Evolutionary conservation across 2,888 invertebrate genomes (phyloP).

Genomic region (Oligia strigilis): DNA sequence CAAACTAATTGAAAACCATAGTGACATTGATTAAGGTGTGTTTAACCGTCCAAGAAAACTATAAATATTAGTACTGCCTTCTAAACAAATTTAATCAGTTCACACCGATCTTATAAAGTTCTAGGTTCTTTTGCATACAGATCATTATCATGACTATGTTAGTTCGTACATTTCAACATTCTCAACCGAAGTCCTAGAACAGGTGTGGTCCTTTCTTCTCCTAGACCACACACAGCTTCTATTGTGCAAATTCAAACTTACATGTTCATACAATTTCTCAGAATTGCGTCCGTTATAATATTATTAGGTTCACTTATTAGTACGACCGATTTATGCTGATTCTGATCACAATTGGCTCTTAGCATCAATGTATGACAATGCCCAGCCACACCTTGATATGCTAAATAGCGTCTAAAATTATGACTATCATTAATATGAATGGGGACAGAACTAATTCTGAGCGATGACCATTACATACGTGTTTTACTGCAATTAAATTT

Average conservation of each 20-base stretch:
- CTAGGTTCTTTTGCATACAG: background rate
- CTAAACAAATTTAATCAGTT: background rate
- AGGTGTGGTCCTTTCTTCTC: conserved; percentile 17
- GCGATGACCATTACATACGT: conserved; percentile 33
- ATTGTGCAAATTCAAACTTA: conserved; percentile 20
- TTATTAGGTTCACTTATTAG: conserved; percentile 52
- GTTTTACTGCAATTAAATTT: conserved; percentile 18
- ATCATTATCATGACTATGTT: conserved; percentile 4
- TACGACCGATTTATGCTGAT: conserved; percentile 44
- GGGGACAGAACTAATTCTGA: conserved; percentile 26
- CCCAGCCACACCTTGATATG: conserved; percentile 56
- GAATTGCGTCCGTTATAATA: conserved; percentile 25
- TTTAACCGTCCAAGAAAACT: background rate
- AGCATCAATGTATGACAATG: conserved; percentile 60
- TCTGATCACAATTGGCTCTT: conserved; percentile 59
- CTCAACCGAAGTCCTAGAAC: background rate
- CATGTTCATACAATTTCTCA: conserved; percentile 14
- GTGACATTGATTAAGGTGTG: background rate
- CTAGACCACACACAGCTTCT: conserved; percentile 44
- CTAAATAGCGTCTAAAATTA: conserved; percentile 52
- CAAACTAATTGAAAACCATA: background rate
- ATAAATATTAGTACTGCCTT: background rate
- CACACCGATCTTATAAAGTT: background rate
- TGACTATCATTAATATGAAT: conserved; percentile 54
- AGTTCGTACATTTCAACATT: conserved; percentile 2